Evolutionary conservation across 2,797 vertebrate genomes (phyloP).

Genomic region (Alosa sapidissima): DNA sequence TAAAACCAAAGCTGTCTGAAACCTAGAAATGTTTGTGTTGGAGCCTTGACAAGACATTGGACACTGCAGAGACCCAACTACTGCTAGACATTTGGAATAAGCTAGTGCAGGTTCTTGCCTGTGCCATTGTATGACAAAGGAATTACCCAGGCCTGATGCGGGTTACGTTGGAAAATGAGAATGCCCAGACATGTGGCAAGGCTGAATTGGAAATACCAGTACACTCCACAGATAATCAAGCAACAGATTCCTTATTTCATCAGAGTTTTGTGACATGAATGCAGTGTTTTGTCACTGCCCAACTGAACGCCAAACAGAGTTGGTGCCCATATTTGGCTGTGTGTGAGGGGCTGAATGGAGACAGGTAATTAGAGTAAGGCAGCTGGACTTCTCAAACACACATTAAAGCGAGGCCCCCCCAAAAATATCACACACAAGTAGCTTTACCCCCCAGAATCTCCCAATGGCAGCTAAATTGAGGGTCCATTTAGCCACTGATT

Average conservation of each 20-base stretch:
- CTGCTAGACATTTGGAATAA: not conserved
- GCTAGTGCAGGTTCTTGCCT: not conserved
- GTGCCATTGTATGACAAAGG: not conserved
- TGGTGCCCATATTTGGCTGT: slow-evolving; percentile 2
- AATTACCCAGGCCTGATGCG: not conserved
- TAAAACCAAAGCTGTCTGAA: slow-evolving; percentile 30
- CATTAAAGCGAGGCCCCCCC: not conserved
- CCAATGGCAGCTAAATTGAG: slow-evolving; percentile 1
- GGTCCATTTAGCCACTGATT: not conserved
- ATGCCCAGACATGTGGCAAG: not conserved
- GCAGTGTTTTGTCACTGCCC: not conserved
- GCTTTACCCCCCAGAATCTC: slow-evolving; percentile 12
- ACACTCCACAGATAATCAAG: not conserved
- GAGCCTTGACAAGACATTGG: slow-evolving; percentile 15
- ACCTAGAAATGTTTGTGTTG: slow-evolving; percentile 23
- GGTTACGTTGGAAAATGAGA: not conserved
- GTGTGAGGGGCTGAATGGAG: not conserved
- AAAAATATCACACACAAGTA: not conserved
- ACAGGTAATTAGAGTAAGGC: not conserved
- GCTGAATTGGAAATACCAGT: not conserved
- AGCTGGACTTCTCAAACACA: slow-evolving; percentile 1
- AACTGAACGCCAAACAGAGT: not conserved
- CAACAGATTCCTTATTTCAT: not conserved
- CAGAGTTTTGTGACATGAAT: not conserved
- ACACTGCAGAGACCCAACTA: not conserved